Percentiles rank a stretch among this genome's conserved stretches.
phyloP scores from a whole-genome alignment of 2,888 invertebrate species.

The Calameuta idolon region DNA sequence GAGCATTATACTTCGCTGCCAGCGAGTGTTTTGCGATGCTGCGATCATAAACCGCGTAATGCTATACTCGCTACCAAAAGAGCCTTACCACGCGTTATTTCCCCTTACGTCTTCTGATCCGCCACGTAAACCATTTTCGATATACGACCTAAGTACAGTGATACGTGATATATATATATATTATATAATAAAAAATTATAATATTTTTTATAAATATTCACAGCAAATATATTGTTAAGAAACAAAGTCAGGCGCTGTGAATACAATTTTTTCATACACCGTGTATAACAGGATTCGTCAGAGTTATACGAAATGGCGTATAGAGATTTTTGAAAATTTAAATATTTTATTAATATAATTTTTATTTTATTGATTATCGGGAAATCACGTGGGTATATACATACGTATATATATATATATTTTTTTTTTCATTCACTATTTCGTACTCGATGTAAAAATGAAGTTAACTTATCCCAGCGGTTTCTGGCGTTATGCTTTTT shows the following conservation, averaged over 20 bases:
- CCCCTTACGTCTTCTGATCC: conserved; percentile 11
- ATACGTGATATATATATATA: too few relatives aligned
- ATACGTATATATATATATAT: too few relatives aligned
- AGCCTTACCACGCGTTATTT: conserved; percentile 34
- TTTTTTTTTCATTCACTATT: not conserved
- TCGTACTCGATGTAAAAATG: not conserved
- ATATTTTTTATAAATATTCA: not conserved
- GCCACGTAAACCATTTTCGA: conserved; percentile 38
- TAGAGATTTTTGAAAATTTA: too few relatives aligned
- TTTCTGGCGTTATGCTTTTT: conserved; percentile 21
- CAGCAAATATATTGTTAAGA: not conserved
- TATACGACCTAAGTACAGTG: conserved; percentile 23
- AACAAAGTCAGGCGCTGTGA: not conserved
- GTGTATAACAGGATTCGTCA: too few relatives aligned
- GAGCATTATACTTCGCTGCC: conserved; percentile 47
- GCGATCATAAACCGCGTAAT: conserved; percentile 53
- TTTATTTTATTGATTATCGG: too few relatives aligned
- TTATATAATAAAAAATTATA: too few relatives aligned
- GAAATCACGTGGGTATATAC: too few relatives aligned
- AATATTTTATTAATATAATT: too few relatives aligned
- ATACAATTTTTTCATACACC: too few relatives aligned
- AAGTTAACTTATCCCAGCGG: not conserved
- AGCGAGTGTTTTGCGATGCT: conserved; percentile 40
- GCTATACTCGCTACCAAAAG: conserved; percentile 34
- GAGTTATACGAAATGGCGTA: too few relatives aligned